phyloP scores from a whole-genome alignment of 2,888 invertebrate species.

The Dastarcus helophoroides region DNA sequence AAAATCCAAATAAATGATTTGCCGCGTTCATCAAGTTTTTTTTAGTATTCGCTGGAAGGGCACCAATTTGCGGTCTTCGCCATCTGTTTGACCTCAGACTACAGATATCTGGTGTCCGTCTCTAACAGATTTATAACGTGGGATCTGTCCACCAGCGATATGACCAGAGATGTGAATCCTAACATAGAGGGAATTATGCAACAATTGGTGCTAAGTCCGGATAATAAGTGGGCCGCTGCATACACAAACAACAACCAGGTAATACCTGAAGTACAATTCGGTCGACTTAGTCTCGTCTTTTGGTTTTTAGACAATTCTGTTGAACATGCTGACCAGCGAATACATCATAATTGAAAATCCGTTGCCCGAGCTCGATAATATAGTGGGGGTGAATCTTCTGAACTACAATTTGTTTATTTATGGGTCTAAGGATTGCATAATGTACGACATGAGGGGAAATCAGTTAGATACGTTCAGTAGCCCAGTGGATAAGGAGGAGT shows the following conservation, averaged over 20 bases:
- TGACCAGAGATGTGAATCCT: slow-evolving; percentile 86
- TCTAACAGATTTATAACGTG: slow-evolving; percentile 96
- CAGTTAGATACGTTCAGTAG: slow-evolving; percentile 47
- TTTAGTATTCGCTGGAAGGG: slow-evolving; percentile 88
- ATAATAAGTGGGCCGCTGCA: slow-evolving; percentile 92
- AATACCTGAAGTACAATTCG: slow-evolving; percentile 1
- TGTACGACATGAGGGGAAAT: slow-evolving; percentile 68
- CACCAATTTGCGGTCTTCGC: slow-evolving; percentile 97
- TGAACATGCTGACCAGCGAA: slow-evolving; percentile 91
- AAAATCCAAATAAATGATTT: too few relatives aligned
- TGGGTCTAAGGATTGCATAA: slow-evolving; percentile 64
- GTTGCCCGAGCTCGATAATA: slow-evolving; percentile 52
- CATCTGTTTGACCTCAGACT: slow-evolving; percentile 79
- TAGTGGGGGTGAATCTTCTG: slow-evolving; percentile 53
- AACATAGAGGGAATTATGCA: slow-evolving; percentile 95
- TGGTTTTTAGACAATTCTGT: slow-evolving; percentile 59
- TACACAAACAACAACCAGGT: slow-evolving; percentile 90
- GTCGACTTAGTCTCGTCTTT: slow-evolving; percentile 5
- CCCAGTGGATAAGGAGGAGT: slow-evolving; percentile 46
- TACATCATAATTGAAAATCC: slow-evolving; percentile 79
- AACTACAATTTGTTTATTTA: slow-evolving; percentile 67
- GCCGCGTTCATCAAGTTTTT: slow-evolving; percentile 16
- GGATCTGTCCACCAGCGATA: slow-evolving; percentile 91
- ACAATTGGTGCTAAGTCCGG: slow-evolving; percentile 80
- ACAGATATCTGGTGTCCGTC: slow-evolving; percentile 87